Evolutionary conservation across 2,888 invertebrate genomes (phyloP).

Genomic region (Tromatobia lineatoria): DNA sequence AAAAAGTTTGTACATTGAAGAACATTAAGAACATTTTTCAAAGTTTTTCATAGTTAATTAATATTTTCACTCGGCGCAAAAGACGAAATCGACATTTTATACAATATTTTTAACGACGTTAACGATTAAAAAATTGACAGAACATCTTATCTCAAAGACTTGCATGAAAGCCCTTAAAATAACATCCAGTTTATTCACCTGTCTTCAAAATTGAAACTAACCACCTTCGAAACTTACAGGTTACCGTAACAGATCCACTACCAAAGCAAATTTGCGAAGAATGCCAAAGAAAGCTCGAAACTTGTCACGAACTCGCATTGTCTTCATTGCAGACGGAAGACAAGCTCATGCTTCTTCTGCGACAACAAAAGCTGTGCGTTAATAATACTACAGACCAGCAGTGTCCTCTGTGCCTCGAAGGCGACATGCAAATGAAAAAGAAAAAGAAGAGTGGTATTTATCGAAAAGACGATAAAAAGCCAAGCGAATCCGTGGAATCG

Average conservation of each 20-base stretch:
- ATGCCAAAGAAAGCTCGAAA: conserved; percentile 60
- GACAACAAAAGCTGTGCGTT: conserved; percentile 47
- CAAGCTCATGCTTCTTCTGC: conserved; percentile 57
- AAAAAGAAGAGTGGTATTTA: conserved; percentile 66
- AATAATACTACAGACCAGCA: conserved; percentile 19
- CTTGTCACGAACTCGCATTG: conserved; percentile 63
- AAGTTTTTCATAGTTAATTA: no score
- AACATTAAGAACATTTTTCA: no score
- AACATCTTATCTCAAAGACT: no score
- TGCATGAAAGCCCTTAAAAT: no score
- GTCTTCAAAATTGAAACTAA: background rate
- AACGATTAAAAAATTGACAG: no score
- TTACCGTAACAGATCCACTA: conserved; percentile 66
- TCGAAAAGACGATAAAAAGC: conserved; percentile 55
- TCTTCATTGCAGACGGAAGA: conserved; percentile 66
- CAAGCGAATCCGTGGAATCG: background rate
- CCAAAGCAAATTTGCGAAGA: conserved; percentile 68
- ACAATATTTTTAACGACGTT: no score
- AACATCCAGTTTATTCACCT: background rate
- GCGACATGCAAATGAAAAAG: conserved; percentile 53
- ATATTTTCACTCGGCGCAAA: no score
- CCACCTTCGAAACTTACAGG: conserved; percentile 40
- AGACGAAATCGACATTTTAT: no score
- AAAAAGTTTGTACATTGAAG: no score
- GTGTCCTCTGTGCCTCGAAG: conserved; percentile 66